Evolutionary conservation across 2,797 vertebrate genomes (phyloP).

Genomic region (Tenualosa ilisha): DNA sequence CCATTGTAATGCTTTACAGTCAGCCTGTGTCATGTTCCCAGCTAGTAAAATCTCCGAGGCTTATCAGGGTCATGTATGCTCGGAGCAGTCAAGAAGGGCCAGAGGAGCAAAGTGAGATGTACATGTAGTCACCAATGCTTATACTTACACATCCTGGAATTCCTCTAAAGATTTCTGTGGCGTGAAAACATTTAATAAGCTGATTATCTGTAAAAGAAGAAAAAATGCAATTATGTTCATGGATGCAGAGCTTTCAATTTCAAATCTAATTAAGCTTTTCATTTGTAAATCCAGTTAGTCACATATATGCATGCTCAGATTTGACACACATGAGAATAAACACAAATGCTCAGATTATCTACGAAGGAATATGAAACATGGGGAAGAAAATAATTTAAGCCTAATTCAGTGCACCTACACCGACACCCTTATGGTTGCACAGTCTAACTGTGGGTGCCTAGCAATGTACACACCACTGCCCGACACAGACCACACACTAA

Average conservation of each 20-base stretch:
- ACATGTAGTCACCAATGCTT: background rate
- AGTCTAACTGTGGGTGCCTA: background rate
- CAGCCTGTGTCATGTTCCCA: background rate
- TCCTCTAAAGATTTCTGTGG: slow-evolving; percentile 99
- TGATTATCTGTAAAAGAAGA: slow-evolving; percentile 91
- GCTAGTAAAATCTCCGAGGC: background rate
- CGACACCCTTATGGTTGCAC: background rate
- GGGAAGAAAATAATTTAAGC: background rate
- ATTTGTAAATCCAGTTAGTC: background rate
- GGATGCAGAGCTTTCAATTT: background rate
- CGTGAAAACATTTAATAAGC: slow-evolving; percentile 99
- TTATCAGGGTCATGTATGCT: background rate
- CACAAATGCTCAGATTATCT: background rate
- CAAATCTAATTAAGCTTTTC: background rate
- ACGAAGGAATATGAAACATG: no score
- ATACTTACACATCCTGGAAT: slow-evolving; percentile 99
- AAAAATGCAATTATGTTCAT: background rate
- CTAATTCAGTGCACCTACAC: background rate
- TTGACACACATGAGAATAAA: background rate
- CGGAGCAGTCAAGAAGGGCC: background rate
- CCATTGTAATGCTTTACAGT: background rate
- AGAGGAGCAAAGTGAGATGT: background rate
- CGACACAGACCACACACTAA: background rate
- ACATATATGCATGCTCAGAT: background rate
- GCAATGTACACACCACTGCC: background rate